Conservation (phyloP, 2,113 vertebrate genomes). For the Candoia aspera region DNA sequence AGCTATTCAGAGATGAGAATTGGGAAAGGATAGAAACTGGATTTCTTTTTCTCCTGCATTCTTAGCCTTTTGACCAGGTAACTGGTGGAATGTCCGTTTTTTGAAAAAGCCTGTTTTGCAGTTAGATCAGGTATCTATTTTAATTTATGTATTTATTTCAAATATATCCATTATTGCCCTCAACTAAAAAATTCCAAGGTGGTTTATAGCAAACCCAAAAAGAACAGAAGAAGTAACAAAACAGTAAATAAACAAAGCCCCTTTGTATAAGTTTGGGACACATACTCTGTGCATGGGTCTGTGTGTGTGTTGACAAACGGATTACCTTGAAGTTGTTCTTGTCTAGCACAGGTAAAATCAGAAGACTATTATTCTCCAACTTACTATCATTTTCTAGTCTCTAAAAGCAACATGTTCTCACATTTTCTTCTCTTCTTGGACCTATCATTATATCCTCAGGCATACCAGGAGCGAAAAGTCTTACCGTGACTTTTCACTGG, state of each 20-base stretch:
- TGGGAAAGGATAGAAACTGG: neutral
- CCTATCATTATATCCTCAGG: slow-evolving; percentile 19
- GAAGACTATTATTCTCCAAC: neutral
- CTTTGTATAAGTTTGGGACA: slow-evolving; percentile 2
- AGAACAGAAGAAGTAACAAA: neutral
- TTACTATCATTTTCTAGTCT: slow-evolving; percentile 26
- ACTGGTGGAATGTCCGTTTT: neutral
- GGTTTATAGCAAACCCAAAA: neutral
- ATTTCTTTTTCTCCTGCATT: neutral
- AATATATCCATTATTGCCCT: neutral
- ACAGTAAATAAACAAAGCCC: neutral
- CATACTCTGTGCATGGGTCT: neutral
- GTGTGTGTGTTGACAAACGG: neutral
- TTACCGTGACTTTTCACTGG: neutral
- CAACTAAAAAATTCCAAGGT: neutral
- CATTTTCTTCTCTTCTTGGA: slow-evolving; percentile 19
- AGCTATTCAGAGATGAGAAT: neutral
- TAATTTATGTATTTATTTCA: neutral
- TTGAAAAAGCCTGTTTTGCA: neutral
- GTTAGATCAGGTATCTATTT: neutral
- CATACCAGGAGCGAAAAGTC: slow-evolving; percentile 11
- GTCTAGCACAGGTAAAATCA: slow-evolving; percentile 30
- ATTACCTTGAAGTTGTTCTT: slow-evolving; percentile 6
- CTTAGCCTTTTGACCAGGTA: neutral
- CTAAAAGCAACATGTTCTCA: slow-evolving; percentile 5